phyloP scores from a whole-genome alignment of 1,140 invertebrate genomes.

The Cydia pomonella region DNA sequence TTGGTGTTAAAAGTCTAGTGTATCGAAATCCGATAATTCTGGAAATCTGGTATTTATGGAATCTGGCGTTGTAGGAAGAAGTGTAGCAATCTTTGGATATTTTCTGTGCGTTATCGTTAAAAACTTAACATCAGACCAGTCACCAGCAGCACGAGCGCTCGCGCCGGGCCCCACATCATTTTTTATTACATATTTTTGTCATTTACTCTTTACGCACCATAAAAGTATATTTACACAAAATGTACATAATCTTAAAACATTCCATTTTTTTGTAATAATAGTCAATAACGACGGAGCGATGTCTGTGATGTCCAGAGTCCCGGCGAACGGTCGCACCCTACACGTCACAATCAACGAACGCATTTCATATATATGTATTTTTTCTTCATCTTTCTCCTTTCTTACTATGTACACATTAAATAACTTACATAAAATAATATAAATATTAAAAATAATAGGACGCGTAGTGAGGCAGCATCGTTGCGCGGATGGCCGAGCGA shows the following conservation, averaged over 20 bases:
- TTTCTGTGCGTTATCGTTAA: neutral
- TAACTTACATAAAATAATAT: slow-evolving; percentile 76
- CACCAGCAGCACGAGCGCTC: neutral
- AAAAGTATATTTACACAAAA: slow-evolving; percentile 72
- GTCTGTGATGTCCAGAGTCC: neutral
- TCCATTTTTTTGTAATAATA: slow-evolving; percentile 49
- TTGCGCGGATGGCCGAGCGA: slow-evolving; percentile 31
- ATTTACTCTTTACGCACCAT: slow-evolving; percentile 63
- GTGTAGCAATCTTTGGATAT: neutral
- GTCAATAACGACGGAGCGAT: slow-evolving; percentile 20
- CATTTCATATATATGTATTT: slow-evolving; percentile 36
- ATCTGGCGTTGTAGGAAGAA: neutral
- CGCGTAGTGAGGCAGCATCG: slow-evolving; percentile 50
- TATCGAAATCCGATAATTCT: neutral
- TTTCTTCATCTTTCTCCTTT: slow-evolving; percentile 59
- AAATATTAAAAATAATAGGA: slow-evolving; percentile 67
- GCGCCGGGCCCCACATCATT: slow-evolving; percentile 22
- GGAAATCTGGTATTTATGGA: neutral
- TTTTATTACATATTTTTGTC: slow-evolving; percentile 59
- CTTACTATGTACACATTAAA: slow-evolving; percentile 75
- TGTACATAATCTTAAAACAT: slow-evolving; percentile 61
- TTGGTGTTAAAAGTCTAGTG: neutral
- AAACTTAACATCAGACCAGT: neutral
- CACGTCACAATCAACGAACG: slow-evolving; percentile 6
- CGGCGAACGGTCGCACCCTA: slow-evolving; percentile 11